Conservation (phyloP, 2,797 vertebrate species). For the Mormyrus hasselquistii region DNA sequence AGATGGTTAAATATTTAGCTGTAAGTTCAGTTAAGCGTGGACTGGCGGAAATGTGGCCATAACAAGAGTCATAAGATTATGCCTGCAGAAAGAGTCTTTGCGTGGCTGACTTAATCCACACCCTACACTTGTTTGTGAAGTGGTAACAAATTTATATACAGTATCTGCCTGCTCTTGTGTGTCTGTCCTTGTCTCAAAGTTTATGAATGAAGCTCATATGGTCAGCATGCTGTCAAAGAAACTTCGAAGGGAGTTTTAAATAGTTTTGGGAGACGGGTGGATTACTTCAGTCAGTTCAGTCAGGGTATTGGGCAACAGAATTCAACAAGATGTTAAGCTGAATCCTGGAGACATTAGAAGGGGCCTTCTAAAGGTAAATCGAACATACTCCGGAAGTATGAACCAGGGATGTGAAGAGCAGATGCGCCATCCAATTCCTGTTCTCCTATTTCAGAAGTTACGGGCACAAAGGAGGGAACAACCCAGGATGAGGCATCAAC, state of each 20-base stretch:
- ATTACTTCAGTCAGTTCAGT: background rate
- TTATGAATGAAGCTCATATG: background rate
- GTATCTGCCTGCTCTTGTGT: background rate
- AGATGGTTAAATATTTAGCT: slow-evolving; percentile 27
- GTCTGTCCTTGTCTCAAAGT: background rate
- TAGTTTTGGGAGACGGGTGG: background rate
- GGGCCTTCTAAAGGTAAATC: background rate
- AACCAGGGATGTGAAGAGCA: background rate
- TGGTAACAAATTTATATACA: slow-evolving; percentile 17
- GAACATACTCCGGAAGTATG: background rate
- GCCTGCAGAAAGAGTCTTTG: slow-evolving; percentile 33
- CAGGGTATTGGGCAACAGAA: background rate
- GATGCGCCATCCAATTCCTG: background rate
- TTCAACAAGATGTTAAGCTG: background rate
- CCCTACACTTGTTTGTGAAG: slow-evolving; percentile 3
- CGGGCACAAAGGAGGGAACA: background rate
- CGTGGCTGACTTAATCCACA: background rate
- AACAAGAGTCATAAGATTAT: slow-evolving; percentile 41
- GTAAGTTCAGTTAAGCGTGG: slow-evolving; percentile 18
- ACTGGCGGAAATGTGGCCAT: slow-evolving; percentile 18
- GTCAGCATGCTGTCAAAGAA: background rate
- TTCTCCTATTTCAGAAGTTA: background rate
- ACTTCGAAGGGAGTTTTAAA: background rate
- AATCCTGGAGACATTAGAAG: background rate
- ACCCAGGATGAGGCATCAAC: background rate